Evolutionary conservation across 2,797 vertebrate genomes (phyloP).

Genomic region (Falco concolor): DNA sequence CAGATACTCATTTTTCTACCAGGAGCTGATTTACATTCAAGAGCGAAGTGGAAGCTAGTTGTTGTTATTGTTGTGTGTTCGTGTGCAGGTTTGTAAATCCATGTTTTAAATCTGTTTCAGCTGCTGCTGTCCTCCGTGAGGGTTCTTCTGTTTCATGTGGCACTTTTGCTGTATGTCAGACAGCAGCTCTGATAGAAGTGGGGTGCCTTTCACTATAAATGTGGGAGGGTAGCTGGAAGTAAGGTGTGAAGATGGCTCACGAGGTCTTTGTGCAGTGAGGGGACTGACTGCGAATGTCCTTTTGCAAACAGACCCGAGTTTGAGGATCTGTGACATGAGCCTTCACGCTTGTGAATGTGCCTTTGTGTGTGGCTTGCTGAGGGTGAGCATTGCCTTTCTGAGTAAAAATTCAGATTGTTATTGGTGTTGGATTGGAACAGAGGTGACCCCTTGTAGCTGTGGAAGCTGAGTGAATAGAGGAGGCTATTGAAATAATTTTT

Average conservation of each 20-base stretch:
- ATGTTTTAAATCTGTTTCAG: not conserved
- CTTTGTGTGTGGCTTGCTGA: not conserved
- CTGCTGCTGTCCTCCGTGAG: not conserved
- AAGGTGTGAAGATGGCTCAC: not conserved
- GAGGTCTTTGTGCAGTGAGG: not conserved
- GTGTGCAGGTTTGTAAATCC: not conserved
- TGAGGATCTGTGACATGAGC: not conserved
- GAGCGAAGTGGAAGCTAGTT: not conserved
- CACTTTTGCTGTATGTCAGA: fast-evolving
- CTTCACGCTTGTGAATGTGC: not conserved
- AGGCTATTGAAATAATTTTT: not conserved
- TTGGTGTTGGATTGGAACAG: not conserved
- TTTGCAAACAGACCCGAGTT: not conserved
- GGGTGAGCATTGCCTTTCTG: not conserved
- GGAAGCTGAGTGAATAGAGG: not conserved
- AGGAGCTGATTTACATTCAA: not conserved
- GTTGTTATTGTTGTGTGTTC: not conserved
- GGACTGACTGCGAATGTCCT: not conserved
- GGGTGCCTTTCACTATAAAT: not conserved
- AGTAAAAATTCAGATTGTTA: not conserved
- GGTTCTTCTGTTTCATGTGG: not conserved
- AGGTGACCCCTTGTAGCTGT: not conserved
- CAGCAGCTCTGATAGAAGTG: not conserved
- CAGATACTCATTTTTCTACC: not conserved
- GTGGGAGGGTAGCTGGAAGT: not conserved